These are phyloP conservation scores for Plumapathes pennacea DNA, from an alignment of 92 coral and sea anemone species.

Conservation along the genomic window DNA sequence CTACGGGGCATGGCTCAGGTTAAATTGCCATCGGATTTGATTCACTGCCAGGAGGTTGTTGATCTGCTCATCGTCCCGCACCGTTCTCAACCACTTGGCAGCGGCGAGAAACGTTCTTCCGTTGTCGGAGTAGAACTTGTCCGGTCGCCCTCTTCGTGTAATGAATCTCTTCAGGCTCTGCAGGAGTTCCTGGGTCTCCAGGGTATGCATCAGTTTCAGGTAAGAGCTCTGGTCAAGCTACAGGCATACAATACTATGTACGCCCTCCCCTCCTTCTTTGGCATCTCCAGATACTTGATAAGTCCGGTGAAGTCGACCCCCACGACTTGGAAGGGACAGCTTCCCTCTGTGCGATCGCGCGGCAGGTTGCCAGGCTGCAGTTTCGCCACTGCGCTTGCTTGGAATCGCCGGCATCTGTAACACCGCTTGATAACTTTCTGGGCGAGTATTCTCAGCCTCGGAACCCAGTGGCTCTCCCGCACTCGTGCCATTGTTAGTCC, in stretches of 20 bases:
- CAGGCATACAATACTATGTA: slow-evolving; percentile 4
- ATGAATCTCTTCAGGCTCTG: neutral
- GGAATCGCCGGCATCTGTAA: slow-evolving; percentile 6
- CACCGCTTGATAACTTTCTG: neutral
- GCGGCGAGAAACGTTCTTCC: neutral
- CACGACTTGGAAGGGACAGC: slow-evolving; percentile 1
- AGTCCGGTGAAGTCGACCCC: slow-evolving; percentile 18
- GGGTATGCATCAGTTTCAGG: neutral
- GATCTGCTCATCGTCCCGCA: neutral
- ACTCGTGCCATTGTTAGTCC: slow-evolving; percentile 6
- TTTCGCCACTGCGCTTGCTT: neutral
- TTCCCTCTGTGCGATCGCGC: neutral
- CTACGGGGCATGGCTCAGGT: slow-evolving; percentile 4
- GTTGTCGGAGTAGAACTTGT: slow-evolving; percentile 4
- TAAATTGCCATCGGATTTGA: neutral
- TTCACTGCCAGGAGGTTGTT: neutral
- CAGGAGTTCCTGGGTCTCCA: slow-evolving; percentile 1
- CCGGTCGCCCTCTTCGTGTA: slow-evolving; percentile 8
- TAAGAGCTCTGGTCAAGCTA: slow-evolving; percentile 1
- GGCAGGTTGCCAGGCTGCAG: slow-evolving; percentile 15
- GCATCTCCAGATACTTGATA: neutral
- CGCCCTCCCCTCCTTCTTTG: neutral
- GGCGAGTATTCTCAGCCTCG: slow-evolving; percentile 10
- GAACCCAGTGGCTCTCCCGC: slow-evolving; percentile 28
- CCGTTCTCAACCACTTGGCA: neutral